Evolutionary conservation across 1,140 invertebrate genomes (phyloP).

Genomic region (Aphis craccivora): DNA sequence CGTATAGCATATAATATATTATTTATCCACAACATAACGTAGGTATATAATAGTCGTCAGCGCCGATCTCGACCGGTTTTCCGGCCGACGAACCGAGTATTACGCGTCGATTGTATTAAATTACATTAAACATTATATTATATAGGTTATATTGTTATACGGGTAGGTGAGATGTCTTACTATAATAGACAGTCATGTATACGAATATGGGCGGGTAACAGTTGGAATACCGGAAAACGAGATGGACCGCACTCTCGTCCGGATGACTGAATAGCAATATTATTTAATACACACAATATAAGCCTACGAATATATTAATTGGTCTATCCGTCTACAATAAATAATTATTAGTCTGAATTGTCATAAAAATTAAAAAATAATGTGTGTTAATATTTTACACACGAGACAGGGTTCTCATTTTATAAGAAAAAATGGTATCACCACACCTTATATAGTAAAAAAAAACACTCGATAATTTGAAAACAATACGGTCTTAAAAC

Average conservation of each 20-base stretch:
- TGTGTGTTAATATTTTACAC: too few species aligned
- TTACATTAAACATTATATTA: neutral
- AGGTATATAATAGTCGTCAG: neutral
- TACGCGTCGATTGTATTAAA: neutral
- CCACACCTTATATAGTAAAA: too few species aligned
- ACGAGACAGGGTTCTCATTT: too few species aligned
- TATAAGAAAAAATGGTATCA: too few species aligned
- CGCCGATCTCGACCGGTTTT: constrained; percentile 13
- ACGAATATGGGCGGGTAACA: neutral
- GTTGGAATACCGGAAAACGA: neutral
- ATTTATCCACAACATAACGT: neutral
- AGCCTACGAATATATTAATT: too few species aligned
- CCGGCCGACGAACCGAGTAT: neutral
- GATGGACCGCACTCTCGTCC: neutral
- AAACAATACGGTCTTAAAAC: too few species aligned
- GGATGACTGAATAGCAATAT: neutral
- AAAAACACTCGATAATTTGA: too few species aligned
- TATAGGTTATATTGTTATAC: neutral
- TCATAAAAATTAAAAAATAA: too few species aligned
- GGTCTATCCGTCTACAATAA: neutral
- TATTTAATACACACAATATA: too few species aligned
- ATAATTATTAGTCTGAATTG: neutral
- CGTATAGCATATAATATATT: neutral
- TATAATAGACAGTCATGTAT: too few species aligned
- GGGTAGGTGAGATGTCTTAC: neutral